Conservation (phyloP, 2,797 vertebrate species). For the Gallinago nigripennis region DNA sequence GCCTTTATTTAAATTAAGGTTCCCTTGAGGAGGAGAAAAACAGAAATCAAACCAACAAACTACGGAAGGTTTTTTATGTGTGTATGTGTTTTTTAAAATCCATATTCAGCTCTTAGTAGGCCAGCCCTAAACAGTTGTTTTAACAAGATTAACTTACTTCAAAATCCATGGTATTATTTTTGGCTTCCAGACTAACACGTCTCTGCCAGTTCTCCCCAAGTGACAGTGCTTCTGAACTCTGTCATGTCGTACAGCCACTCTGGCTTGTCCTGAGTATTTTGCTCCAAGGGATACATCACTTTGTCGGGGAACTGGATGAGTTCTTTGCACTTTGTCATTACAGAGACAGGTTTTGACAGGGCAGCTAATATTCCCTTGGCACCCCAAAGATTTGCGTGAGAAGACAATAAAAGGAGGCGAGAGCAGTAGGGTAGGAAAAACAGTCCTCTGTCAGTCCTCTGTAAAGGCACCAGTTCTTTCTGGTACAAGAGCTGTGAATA, state of each 20-base stretch:
- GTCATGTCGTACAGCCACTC: neutral
- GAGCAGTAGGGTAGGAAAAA: neutral
- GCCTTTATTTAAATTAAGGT: neutral
- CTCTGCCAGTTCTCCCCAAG: neutral
- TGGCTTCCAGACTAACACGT: neutral
- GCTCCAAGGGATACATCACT: neutral
- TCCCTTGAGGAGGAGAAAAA: neutral
- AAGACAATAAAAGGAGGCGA: neutral
- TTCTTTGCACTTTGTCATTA: neutral
- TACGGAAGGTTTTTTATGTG: neutral
- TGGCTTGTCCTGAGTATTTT: neutral
- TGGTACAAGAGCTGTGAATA: neutral
- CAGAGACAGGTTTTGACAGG: neutral
- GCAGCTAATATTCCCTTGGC: neutral
- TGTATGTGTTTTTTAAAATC: neutral
- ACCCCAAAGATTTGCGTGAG: neutral
- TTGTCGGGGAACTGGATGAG: neutral
- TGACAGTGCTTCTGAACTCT: neutral
- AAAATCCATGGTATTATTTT: neutral
- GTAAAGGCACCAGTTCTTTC: neutral
- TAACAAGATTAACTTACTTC: conserved; percentile 2
- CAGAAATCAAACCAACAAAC: neutral
- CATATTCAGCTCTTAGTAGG: neutral
- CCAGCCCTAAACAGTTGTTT: neutral
- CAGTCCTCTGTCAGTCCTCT: neutral